These are phyloP conservation scores for Laticauda colubrina DNA, from an alignment of 2,113 vertebrate genomes.

Conservation along the genomic window DNA sequence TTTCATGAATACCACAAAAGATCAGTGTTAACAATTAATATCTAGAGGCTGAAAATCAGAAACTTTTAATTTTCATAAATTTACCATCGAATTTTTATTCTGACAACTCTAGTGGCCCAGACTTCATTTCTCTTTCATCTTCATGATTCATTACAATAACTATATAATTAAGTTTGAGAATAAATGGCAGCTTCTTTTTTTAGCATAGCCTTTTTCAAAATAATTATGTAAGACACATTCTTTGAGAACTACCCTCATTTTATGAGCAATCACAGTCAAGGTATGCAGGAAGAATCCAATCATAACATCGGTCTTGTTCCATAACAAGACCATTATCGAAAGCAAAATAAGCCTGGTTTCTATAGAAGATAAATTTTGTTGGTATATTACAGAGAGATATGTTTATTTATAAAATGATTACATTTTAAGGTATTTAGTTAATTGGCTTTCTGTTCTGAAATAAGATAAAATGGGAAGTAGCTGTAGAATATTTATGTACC, in stretches of 20 bases:
- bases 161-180: background rate
- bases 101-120: background rate
- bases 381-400: background rate
- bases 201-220: background rate
- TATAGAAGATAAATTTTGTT: background rate
- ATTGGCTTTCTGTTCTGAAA: constrained; percentile 14
- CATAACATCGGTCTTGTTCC: constrained; percentile 6
- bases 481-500: background rate
- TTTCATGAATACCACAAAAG: background rate
- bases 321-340: background rate
- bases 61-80: background rate
- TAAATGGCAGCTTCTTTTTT: background rate
- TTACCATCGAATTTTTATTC: background rate
- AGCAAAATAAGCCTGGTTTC: constrained; percentile 25
- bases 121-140: background rate
- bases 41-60: background rate
- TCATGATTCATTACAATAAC: background rate
- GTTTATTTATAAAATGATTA: background rate
- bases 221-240: background rate
- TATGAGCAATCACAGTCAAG: constrained; percentile 24
- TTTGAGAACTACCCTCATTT: constrained; percentile 5
- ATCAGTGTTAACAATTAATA: background rate
- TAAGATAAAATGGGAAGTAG: background rate
- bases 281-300: background rate
- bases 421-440: background rate